phyloP scores from a whole-genome alignment of 2,797 vertebrate genomes.

The Thaleichthys pacificus region DNA sequence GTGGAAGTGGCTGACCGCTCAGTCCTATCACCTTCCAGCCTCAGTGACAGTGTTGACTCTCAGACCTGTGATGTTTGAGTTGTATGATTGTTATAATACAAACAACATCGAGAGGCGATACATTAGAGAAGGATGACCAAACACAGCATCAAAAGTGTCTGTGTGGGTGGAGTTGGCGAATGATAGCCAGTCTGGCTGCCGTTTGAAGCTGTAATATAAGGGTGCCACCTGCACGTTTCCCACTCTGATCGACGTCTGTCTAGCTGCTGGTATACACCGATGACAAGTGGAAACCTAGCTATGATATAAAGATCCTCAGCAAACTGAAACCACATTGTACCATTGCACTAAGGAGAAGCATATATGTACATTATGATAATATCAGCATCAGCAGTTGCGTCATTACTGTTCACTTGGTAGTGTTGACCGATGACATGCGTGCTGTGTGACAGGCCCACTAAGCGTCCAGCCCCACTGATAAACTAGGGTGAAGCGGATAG shows the following conservation, averaged over 20 bases:
- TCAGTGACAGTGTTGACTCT: background rate
- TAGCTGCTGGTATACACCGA: no score
- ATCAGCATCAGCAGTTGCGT: background rate
- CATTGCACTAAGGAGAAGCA: background rate
- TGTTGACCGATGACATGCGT: no score
- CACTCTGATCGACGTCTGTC: constrained; percentile 24
- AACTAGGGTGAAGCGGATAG: constrained; percentile 78
- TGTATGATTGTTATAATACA: constrained; percentile 13
- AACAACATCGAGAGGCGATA: constrained; percentile 17
- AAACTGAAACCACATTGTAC: constrained; percentile 7
- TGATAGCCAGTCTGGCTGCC: constrained; percentile 23
- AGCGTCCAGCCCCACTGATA: constrained; percentile 85
- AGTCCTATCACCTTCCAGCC: background rate
- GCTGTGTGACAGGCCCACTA: constrained; percentile 53
- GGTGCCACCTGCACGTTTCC: constrained; percentile 60
- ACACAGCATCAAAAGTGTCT: constrained; percentile 22
- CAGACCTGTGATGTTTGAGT: constrained; percentile 29
- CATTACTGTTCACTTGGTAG: no score
- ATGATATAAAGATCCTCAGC: constrained; percentile 24
- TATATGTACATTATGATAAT: background rate
- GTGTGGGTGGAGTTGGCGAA: constrained; percentile 18
- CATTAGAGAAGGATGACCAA: constrained; percentile 30
- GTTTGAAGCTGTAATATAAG: constrained; percentile 50
- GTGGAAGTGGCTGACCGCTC: constrained; percentile 2
- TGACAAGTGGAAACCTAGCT: constrained; percentile 4